phyloP scores from a whole-genome alignment of 1,140 invertebrate species.

The Papilio machaon region DNA sequence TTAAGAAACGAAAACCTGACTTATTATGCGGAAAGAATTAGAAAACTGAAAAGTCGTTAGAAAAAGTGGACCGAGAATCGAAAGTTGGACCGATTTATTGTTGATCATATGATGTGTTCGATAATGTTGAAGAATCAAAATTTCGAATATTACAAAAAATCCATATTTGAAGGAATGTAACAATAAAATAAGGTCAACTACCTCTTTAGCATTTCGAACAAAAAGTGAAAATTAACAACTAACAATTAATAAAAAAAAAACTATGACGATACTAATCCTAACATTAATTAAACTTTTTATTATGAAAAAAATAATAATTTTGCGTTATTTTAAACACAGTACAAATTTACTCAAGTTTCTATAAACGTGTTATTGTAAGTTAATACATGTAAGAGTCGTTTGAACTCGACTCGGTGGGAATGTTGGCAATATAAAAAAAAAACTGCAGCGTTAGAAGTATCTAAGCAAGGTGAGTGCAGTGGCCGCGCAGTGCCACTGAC shows the following conservation, averaged over 20 bases:
- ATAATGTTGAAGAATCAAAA: no score
- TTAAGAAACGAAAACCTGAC: no score
- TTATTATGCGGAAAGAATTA: no score
- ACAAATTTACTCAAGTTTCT: slow-evolving; percentile 30
- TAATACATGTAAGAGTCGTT: slow-evolving; percentile 59
- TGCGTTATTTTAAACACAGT: not conserved
- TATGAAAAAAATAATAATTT: not conserved
- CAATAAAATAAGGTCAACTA: not conserved
- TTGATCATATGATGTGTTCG: no score
- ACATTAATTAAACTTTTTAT: not conserved
- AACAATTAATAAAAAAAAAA: not conserved
- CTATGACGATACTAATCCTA: not conserved
- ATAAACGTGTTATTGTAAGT: slow-evolving; percentile 44
- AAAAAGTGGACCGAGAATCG: no score
- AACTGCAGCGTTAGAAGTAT: slow-evolving; percentile 78
- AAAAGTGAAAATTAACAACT: not conserved
- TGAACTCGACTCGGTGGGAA: slow-evolving; percentile 69
- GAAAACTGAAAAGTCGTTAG: no score
- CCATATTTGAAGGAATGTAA: no score
- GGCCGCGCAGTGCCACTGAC: slow-evolving; percentile 75
- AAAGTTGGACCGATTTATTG: no score
- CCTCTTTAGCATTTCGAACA: not conserved
- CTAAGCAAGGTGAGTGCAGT: slow-evolving; percentile 77
- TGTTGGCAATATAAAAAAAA: slow-evolving; percentile 78
- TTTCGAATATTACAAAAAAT: no score